phyloP scores from a whole-genome alignment of 2,113 vertebrate genomes.

The Neodontobutis hainanensis region DNA sequence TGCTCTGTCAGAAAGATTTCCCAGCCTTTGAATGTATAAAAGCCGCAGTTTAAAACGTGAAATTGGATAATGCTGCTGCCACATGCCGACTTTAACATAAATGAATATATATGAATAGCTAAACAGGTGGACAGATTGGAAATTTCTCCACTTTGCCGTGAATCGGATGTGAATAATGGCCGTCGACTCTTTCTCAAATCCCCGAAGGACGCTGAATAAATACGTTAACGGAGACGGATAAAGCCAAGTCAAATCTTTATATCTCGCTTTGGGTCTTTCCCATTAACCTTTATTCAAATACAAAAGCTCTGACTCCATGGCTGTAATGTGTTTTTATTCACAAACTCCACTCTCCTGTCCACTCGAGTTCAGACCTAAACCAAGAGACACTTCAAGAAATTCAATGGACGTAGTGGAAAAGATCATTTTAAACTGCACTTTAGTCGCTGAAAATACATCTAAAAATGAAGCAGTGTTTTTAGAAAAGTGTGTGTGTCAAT shows the following conservation, averaged over 20 bases:
- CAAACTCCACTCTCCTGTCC: background rate
- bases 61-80: conserved; percentile 7
- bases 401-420: background rate
- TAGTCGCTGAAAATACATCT: too few relatives aligned
- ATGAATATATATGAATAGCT: conserved; percentile 43
- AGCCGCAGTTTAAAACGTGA: background rate
- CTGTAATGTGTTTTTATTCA: background rate
- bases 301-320: background rate
- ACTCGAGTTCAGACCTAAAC: background rate
- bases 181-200: conserved; percentile 15
- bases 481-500: too few relatives aligned
- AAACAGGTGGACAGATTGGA: conserved; percentile 37
- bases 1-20: conserved; percentile 28
- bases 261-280: conserved; percentile 18
- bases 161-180: conserved; percentile 21
- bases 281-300: conserved; percentile 29
- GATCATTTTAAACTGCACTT: background rate
- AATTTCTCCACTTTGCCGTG: conserved; percentile 13
- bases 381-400: background rate
- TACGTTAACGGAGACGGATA: conserved; percentile 15
- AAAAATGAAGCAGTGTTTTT: too few relatives aligned
- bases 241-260: conserved; percentile 14
- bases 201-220: conserved; percentile 15
- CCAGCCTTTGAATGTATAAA: conserved; percentile 11
- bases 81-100: conserved; percentile 9